These are phyloP conservation scores for Ctenopoma kingsleyae DNA, from an alignment of 2,797 vertebrate species.

Conservation along the genomic window DNA sequence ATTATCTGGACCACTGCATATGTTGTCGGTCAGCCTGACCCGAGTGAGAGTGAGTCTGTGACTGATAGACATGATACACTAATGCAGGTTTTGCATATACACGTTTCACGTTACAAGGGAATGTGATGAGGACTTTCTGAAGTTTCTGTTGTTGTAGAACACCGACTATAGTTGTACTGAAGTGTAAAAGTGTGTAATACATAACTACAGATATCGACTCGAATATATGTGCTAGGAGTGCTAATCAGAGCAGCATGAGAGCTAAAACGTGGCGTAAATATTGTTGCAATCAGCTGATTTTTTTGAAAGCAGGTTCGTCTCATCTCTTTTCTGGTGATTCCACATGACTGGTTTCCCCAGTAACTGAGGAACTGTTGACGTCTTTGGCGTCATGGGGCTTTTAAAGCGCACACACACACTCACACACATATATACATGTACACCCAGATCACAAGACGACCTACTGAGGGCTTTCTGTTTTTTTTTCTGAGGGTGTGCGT, in stretches of 20 bases:
- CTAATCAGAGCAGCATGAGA: neutral
- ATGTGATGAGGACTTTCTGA: no score
- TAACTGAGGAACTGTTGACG: constrained; percentile 58
- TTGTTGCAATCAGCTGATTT: constrained; percentile 53
- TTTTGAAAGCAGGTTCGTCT: constrained; percentile 36
- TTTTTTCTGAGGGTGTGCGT: neutral
- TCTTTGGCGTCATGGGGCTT: constrained; percentile 66
- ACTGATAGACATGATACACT: no score
- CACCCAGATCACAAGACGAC: constrained; percentile 60
- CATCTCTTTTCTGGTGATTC: constrained; percentile 34
- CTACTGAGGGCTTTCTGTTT: constrained; percentile 35
- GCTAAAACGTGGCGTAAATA: neutral
- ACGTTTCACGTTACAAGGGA: no score
- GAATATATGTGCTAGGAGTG: no score
- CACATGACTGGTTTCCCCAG: constrained; percentile 65
- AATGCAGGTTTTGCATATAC: no score
- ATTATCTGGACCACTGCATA: no score
- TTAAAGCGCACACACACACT: constrained; percentile 29
- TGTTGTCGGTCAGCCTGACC: neutral
- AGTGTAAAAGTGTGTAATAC: no score
- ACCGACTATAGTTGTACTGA: neutral
- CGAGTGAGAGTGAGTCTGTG: neutral
- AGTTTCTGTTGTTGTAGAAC: neutral
- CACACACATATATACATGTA: constrained; percentile 33
- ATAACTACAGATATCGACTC: neutral